A percentile compares a stretch with the other conserved stretches of the same genome.
These are phyloP conservation scores for Eidolon dupreanum DNA, from an alignment of 2,797 vertebrate genomes.

Conservation along the genomic window DNA sequence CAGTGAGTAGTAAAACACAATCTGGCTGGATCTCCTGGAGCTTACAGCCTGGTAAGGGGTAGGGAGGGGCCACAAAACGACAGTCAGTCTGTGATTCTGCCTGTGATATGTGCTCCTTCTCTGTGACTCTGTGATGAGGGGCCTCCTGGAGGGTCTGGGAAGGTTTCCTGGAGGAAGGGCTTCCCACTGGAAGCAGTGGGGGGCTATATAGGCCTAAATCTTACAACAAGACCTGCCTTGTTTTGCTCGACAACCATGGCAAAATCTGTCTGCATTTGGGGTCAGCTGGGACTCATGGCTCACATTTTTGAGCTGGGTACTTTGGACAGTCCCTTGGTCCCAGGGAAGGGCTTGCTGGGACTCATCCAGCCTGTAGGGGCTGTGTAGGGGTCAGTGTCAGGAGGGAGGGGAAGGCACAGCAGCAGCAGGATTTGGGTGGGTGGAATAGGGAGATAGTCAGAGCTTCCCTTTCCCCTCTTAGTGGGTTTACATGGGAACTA, in stretches of 20 bases:
- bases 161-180: neutral
- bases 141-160: neutral
- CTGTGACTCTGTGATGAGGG: neutral
- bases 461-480: neutral
- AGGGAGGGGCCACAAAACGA: neutral
- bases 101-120: neutral
- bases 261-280: neutral
- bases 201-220: neutral
- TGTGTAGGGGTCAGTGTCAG: neutral
- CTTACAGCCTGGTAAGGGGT: no score
- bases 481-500: neutral
- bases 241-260: neutral
- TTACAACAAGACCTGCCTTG: neutral
- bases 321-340: neutral
- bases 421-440: neutral
- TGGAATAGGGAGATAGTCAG: neutral
- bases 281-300: neutral
- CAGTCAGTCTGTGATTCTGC: neutral
- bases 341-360: neutral
- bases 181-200: neutral
- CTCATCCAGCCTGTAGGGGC: neutral
- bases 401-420: neutral
- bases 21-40: neutral
- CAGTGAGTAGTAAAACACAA: neutral
- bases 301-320: neutral